A percentile compares a stretch with the other conserved stretches of the same genome.
Conservation (phyloP, 2,888 invertebrate genomes). For the Volucella zonaria region DNA sequence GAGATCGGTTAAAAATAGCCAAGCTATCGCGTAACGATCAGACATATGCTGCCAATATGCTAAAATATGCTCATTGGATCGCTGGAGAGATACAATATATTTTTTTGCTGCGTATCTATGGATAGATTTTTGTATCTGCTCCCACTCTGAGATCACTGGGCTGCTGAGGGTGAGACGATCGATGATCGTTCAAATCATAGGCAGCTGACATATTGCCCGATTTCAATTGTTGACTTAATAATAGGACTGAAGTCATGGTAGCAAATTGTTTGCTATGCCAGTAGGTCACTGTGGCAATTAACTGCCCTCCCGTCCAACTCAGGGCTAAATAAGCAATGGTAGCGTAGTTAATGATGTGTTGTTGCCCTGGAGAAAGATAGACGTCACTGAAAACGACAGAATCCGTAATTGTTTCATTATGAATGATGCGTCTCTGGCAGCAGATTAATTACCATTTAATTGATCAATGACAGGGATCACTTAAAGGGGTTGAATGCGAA, state of each 20-base stretch:
- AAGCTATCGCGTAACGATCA: constrained; percentile 30
- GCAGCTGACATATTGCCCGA: constrained; percentile 18
- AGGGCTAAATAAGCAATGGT: constrained; percentile 13
- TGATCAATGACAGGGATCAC: constrained; percentile 64
- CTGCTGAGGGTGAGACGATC: constrained; percentile 3
- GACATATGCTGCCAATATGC: constrained; percentile 43
- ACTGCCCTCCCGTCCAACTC: constrained; percentile 15
- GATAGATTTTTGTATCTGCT: constrained; percentile 12
- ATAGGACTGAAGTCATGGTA: constrained; percentile 34
- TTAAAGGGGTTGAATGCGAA: constrained; percentile 50
- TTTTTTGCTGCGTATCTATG: not conserved
- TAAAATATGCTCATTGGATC: constrained; percentile 26
- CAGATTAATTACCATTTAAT: constrained; percentile 69
- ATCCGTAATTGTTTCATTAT: constrained; percentile 59
- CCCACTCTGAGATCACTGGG: constrained; percentile 29
- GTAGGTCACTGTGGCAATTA: constrained; percentile 67
- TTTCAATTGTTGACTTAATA: constrained; percentile 38
- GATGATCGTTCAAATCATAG: constrained; percentile 38
- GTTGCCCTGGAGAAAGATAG: constrained; percentile 23
- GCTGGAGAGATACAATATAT: constrained; percentile 15
- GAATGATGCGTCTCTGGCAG: constrained; percentile 32
- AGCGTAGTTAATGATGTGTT: constrained; percentile 6
- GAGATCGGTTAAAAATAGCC: constrained; percentile 45
- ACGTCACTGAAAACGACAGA: constrained; percentile 45
- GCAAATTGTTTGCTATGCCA: constrained; percentile 34